These are phyloP conservation scores for Leucoraja erinaceus DNA, from an alignment of 2,113 vertebrate genomes.

Conservation along the genomic window DNA sequence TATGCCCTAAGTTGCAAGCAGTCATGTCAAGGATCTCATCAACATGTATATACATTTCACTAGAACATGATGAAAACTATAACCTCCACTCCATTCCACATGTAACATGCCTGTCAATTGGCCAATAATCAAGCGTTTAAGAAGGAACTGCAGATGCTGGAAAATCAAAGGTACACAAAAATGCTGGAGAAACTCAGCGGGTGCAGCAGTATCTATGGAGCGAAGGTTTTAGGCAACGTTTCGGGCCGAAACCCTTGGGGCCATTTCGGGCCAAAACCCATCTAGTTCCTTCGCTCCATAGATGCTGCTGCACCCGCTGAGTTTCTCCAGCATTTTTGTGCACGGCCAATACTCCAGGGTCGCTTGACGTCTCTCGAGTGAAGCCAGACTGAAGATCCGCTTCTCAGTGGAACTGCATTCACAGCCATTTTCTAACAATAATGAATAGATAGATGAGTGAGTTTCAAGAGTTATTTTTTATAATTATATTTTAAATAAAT, in stretches of 20 bases:
- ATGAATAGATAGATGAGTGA: not conserved
- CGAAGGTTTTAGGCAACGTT: too few species aligned
- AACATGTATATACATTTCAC: too few species aligned
- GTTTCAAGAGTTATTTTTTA: not conserved
- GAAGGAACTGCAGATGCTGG: too few species aligned
- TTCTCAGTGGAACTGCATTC: not conserved
- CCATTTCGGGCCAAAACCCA: too few species aligned
- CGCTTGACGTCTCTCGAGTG: not conserved
- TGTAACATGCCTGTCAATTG: not conserved
- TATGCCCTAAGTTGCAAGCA: not conserved
- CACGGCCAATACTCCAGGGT: not conserved
- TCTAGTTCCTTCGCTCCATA: too few species aligned
- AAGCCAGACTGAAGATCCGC: not conserved
- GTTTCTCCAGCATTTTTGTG: too few species aligned
- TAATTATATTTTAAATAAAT: not conserved
- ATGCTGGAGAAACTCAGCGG: too few species aligned
- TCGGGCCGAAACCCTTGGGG: too few species aligned
- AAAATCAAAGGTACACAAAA: too few species aligned
- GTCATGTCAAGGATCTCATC: too few species aligned
- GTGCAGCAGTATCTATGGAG: too few species aligned
- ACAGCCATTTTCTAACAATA: not conserved
- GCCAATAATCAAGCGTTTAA: not conserved
- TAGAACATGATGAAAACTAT: not conserved
- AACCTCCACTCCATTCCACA: not conserved
- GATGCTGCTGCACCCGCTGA: too few species aligned